A percentile compares a stretch with the other conserved stretches of the same genome.
These are phyloP conservation scores for Mastigias papua DNA, from an alignment of 30 jellyfish, hydroid and myxozoan species.

Conservation along the genomic window DNA sequence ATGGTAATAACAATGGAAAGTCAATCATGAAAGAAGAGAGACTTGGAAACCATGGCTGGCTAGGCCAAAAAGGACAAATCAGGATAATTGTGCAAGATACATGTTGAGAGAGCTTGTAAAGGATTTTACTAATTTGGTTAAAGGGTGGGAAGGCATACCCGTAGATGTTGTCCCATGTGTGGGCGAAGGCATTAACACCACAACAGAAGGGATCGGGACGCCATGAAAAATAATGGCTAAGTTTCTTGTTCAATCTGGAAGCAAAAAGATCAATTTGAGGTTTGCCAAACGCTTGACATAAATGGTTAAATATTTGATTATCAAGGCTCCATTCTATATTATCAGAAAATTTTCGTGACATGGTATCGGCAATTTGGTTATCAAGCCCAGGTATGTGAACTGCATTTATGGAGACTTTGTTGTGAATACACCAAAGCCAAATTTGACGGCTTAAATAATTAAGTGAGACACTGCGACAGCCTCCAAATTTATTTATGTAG, in stretches of 20 bases:
- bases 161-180: slow-evolving; percentile 21
- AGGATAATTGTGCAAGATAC: too few species aligned
- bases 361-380: not conserved
- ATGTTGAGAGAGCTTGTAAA: too few species aligned
- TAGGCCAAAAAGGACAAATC: too few species aligned
- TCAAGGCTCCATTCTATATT: slow-evolving; percentile 21
- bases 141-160: slow-evolving; percentile 59
- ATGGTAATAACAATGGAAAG: not conserved
- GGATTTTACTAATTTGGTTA: slow-evolving; percentile 29
- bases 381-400: too few species aligned
- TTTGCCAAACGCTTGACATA: not conserved
- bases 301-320: not conserved
- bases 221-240: too few species aligned
- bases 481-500: too few species aligned
- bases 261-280: slow-evolving; percentile 70
- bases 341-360: not conserved
- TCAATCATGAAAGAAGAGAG: not conserved
- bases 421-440: slow-evolving; percentile 21
- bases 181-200: too few species aligned
- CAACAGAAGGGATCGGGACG: too few species aligned
- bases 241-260: too few species aligned
- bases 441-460: slow-evolving; percentile 3
- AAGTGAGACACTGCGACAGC: too few species aligned
- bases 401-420: too few species aligned
- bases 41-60: slow-evolving; percentile 60